Evolutionary conservation across 2,113 vertebrate species (phyloP), one percentile per base, ranked within the genome.

Genomic region (Corythoichthys intestinalis): DNA sequence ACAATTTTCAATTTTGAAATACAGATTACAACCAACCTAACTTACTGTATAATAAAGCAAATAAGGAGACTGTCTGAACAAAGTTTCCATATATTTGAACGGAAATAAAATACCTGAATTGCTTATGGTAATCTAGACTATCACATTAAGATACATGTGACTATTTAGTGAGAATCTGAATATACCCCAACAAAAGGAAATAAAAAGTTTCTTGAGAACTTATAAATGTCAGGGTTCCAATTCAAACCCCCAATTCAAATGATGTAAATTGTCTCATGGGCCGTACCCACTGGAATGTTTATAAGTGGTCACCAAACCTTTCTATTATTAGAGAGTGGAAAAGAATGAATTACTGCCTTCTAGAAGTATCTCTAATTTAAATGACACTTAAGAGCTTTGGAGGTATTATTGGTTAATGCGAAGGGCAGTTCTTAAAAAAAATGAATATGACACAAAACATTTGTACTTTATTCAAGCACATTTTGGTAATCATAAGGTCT

Each of bases 401-500:
- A 78, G 86, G 76, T 79, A 78, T 76, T 62, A 49, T 68, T 83
- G 72, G 69, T 84, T 81, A 82, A 89, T 88, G 83, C 83, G 82
- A 89, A 88, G 87, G 6, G 86, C 91, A 90, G 84, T 79, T 75
- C 83, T 84, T 80, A 79, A 81, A 85, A 67, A 74, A 50, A 81
- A 73, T 80, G 74, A 79, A 79, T 76, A 75, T 35, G 60, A 76
- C 74, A 85, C 65, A 71, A 73, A 82, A 88, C 74, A 73, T 67
- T 74, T 52, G 84, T 70, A 83, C 76, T 70, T 78, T 81, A 86
- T 73, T 76, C 77, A 85, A 86, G 86, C 80, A 87, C 85, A 86
- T 90, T 91, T 90, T 91, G 90, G 89, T 91, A 91, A 86, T 85
- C 80, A 58, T 83, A 87, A 91, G 83, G 81, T 88, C 87, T 87